These are phyloP conservation scores for Megalops cyprinoides DNA, from an alignment of 2,797 vertebrate genomes.

Conservation along the genomic window DNA sequence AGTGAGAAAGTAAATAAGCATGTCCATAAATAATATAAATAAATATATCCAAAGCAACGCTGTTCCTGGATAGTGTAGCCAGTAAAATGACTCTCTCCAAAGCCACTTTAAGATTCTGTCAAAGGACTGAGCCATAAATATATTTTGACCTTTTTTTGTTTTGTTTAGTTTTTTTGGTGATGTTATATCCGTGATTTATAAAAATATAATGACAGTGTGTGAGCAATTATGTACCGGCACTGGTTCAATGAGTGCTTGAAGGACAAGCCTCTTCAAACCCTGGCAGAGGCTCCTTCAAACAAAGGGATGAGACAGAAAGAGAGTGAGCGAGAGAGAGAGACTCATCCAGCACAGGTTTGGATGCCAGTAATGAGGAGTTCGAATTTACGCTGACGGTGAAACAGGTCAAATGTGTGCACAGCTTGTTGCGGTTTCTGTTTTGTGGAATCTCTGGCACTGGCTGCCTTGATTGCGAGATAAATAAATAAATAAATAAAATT, in stretches of 20 bases:
- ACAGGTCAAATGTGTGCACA: conserved; percentile 6
- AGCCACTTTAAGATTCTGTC: not conserved
- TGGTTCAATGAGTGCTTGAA: not conserved
- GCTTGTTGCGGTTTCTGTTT: conserved; percentile 6
- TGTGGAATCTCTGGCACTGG: not conserved
- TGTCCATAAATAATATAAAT: not conserved
- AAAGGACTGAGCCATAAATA: not conserved
- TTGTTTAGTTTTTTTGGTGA: not conserved
- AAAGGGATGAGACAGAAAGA: not conserved
- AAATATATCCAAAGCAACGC: not conserved
- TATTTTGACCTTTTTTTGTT: not conserved
- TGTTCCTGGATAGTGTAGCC: not conserved
- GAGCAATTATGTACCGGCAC: not conserved
- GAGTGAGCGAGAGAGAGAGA: too few relatives aligned
- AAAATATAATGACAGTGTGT: not conserved
- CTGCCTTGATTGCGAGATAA: not conserved
- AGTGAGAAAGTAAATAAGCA: not conserved
- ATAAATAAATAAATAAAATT: not conserved
- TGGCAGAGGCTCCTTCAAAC: not conserved
- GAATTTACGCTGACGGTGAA: not conserved
- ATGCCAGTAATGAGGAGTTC: not conserved
- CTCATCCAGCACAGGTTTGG: not conserved
- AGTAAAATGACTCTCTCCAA: not conserved
- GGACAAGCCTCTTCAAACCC: conserved; percentile 3
- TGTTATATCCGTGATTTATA: not conserved